Conservation (phyloP, 2,888 invertebrate genomes). For the Zaprionus obscuricornis region DNA sequence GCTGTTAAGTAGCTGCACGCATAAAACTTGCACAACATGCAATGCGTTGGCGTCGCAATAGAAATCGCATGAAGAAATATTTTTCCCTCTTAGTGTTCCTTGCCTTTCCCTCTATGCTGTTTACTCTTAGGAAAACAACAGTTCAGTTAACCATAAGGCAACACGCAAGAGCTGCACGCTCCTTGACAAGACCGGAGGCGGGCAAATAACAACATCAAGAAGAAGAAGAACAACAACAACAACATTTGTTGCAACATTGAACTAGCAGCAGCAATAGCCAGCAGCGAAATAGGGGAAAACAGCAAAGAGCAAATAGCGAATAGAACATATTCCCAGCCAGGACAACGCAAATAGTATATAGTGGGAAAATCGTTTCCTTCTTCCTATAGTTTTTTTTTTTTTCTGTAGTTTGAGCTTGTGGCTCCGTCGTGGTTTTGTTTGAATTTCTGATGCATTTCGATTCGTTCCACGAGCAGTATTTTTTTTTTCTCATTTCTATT, state of each 20-base stretch:
- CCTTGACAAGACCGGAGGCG: slow-evolving; percentile 43
- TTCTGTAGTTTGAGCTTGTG: slow-evolving; percentile 9
- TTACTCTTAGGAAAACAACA: slow-evolving; percentile 46
- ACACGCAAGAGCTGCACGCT: slow-evolving; percentile 64
- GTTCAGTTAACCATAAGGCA: slow-evolving; percentile 72
- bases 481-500: slow-evolving; percentile 27
- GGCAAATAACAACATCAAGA: slow-evolving; percentile 39
- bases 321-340: slow-evolving; percentile 38
- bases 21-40: slow-evolving; percentile 41
- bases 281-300: background rate
- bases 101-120: background rate
- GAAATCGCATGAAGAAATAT: slow-evolving; percentile 9
- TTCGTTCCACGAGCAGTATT: slow-evolving; percentile 53
- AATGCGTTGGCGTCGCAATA: slow-evolving; percentile 5
- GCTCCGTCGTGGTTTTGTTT: slow-evolving; percentile 55
- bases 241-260: no score
- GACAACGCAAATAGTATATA: slow-evolving; percentile 60
- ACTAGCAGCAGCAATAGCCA: slow-evolving; percentile 8
- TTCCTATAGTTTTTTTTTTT: no score
- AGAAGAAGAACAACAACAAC: background rate
- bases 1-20: slow-evolving; percentile 56
- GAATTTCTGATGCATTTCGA: slow-evolving; percentile 73
- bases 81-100: background rate
- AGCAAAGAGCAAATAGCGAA: no score
- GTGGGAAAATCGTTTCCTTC: no score